A percentile compares a stretch with the other conserved stretches of the same genome.
Evolutionary conservation across 2,888 invertebrate genomes (phyloP).

Genomic region (Spodoptera exigua): DNA sequence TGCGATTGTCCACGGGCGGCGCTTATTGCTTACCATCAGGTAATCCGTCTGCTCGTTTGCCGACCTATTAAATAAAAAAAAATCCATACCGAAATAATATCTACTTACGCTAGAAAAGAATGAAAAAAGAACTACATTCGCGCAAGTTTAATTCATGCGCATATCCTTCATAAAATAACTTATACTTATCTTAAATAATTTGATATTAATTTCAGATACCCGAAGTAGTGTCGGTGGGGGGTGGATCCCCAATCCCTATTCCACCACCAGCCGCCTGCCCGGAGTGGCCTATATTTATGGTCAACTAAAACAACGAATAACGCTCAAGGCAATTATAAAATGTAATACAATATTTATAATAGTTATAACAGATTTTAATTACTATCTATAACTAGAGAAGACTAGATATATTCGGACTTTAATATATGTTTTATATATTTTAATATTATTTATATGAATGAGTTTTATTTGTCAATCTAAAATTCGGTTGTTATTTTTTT

Average conservation of each 20-base stretch:
- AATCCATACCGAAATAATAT: too few species aligned
- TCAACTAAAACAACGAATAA: constrained; percentile 71
- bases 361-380: constrained; percentile 2
- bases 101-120: too few species aligned
- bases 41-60: too few species aligned
- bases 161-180: too few species aligned
- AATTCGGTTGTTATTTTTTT: too few species aligned
- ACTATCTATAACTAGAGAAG: constrained; percentile 16
- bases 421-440: not conserved
- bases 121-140: too few species aligned
- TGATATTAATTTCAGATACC: constrained; percentile 76
- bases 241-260: constrained; percentile 83
- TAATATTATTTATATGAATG: constrained; percentile 17
- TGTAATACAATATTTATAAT: constrained; percentile 13
- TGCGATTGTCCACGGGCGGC: too few species aligned
- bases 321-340: constrained; percentile 24
- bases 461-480: constrained; percentile 20
- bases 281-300: constrained; percentile 87
- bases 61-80: too few species aligned
- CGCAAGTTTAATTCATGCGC: too few species aligned
- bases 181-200: not conserved
- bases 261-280: constrained; percentile 83
- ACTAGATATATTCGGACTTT: constrained; percentile 17
- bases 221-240: constrained; percentile 83
- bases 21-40: too few species aligned